Percentiles rank a stretch among this genome's conserved stretches.
Conservation (phyloP, 2,888 invertebrate species). For the Drosophila kambysellisi region DNA sequence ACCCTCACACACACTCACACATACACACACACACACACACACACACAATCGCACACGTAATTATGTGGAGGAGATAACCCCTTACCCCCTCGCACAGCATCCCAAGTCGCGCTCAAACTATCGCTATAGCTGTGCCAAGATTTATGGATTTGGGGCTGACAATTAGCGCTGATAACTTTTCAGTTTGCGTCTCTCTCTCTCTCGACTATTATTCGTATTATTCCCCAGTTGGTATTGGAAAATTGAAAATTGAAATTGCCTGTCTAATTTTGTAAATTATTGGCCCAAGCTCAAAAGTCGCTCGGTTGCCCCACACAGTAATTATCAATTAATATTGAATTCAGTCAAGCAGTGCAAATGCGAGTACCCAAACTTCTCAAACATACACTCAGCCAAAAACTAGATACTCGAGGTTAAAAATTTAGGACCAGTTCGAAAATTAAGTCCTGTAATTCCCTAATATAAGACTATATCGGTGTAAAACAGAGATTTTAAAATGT, state of each 20-base stretch:
- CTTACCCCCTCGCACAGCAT: slow-evolving; percentile 22
- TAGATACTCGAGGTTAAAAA: not conserved
- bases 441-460: not conserved
- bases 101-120: slow-evolving; percentile 37
- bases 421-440: not conserved
- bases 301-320: slow-evolving; percentile 32
- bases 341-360: slow-evolving; percentile 40
- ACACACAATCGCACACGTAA: slow-evolving; percentile 50
- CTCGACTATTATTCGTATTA: slow-evolving; percentile 8
- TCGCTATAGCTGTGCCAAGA: slow-evolving; percentile 48
- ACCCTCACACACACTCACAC: slow-evolving; percentile 31
- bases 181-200: not conserved
- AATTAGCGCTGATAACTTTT: slow-evolving; percentile 75
- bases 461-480: not conserved
- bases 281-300: slow-evolving; percentile 55
- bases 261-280: slow-evolving; percentile 77
- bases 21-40: slow-evolving; percentile 32
- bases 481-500: not conserved
- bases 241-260: slow-evolving; percentile 66
- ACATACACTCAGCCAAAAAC: not conserved
- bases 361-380: not conserved
- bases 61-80: slow-evolving; percentile 71
- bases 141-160: slow-evolving; percentile 69
- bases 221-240: slow-evolving; percentile 46
- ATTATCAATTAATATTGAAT: slow-evolving; percentile 69